These are phyloP conservation scores for silkworm (Bombyx mori) DNA, from an alignment of 1,140 invertebrate genomes.

Conservation along the genomic window ASM3026992v2 NC_085120.1:4986501-4987000, in stretches of 20 bases:
- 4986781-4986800: no score
- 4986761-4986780: constrained; percentile 28
- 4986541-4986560: constrained; percentile 62
- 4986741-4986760: constrained; percentile 59
- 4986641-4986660: constrained; percentile 27
- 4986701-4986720: constrained; percentile 70
- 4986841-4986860: no score
- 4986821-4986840: no score
- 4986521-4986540: constrained; percentile 42
- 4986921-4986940: no score
- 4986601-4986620: not conserved
- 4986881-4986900: no score
- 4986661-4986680: constrained; percentile 23
- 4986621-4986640: constrained; percentile 12
- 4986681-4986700: constrained; percentile 29
- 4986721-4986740: constrained; percentile 24
- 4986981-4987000: not conserved
- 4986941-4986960: no score
- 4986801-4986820: no score
- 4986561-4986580: constrained; percentile 64
- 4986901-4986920: no score
- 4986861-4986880: no score
- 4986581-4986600: constrained; percentile 39
- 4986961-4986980: not conserved
- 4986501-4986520: constrained; percentile 38